These are phyloP conservation scores for Nymphalis polychloros DNA, from an alignment of 2,888 invertebrate genomes.

Conservation along the genomic window DNA sequence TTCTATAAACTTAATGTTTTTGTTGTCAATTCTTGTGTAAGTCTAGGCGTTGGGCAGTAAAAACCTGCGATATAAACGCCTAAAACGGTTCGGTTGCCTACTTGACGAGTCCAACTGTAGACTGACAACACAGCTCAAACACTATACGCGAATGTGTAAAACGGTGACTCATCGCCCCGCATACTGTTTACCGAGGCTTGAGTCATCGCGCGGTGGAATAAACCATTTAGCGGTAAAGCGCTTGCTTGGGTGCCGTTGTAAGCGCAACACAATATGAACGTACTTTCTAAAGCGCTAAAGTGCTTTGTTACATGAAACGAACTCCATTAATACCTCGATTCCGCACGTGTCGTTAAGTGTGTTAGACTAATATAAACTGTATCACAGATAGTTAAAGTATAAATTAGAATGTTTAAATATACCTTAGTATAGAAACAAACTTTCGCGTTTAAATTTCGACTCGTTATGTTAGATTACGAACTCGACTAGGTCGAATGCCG, in stretches of 20 bases:
- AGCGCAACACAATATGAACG: slow-evolving; percentile 45
- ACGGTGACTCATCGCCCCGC: slow-evolving; percentile 82
- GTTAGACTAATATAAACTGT: slow-evolving; percentile 57
- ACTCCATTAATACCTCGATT: slow-evolving; percentile 81
- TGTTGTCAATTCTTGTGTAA: slow-evolving; percentile 55
- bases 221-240: slow-evolving; percentile 67
- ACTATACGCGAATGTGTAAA: slow-evolving; percentile 82
- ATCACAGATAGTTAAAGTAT: slow-evolving; percentile 17
- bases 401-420: slow-evolving; percentile 25
- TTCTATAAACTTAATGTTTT: slow-evolving; percentile 55
- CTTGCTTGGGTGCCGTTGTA: slow-evolving; percentile 49
- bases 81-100: slow-evolving; percentile 64
- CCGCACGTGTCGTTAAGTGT: slow-evolving; percentile 72
- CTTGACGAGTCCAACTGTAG: slow-evolving; percentile 78
- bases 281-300: slow-evolving; percentile 64
- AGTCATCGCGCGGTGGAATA: slow-evolving; percentile 74
- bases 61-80: slow-evolving; percentile 74
- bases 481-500: slow-evolving; percentile 79
- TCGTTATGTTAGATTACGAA: slow-evolving; percentile 76
- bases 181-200: slow-evolving; percentile 82
- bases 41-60: slow-evolving; percentile 72
- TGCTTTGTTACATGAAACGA: slow-evolving; percentile 58
- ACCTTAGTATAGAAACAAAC: slow-evolving; percentile 67
- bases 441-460: slow-evolving; percentile 76
- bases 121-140: slow-evolving; percentile 81